phyloP scores from a whole-genome alignment of 1,140 invertebrate species.

The Tribolium madens region DNA sequence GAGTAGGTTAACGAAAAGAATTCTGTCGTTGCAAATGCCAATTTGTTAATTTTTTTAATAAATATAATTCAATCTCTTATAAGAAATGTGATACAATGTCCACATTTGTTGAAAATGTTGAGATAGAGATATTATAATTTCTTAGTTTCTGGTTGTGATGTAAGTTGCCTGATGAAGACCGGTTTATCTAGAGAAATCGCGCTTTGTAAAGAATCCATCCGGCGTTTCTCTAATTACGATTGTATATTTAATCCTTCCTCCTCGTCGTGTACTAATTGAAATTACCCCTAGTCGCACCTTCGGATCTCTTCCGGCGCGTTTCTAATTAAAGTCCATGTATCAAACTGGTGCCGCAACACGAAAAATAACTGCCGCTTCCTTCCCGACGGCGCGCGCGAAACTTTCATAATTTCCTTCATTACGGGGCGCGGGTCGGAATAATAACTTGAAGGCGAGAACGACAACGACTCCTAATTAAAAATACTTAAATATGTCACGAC shows the following conservation, averaged over 20 bases:
- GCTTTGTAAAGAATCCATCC: neutral
- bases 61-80: no score
- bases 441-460: constrained; percentile 37
- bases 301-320: constrained; percentile 52
- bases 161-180: no score
- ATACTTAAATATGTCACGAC: constrained; percentile 53
- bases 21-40: no score
- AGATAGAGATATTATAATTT: no score
- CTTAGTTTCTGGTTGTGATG: neutral
- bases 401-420: constrained; percentile 58
- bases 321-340: constrained; percentile 54
- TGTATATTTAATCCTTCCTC: constrained; percentile 30
- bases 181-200: no score
- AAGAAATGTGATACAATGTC: no score
- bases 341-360: constrained; percentile 40
- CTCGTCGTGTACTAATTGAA: constrained; percentile 37
- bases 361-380: constrained; percentile 54
- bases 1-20: no score
- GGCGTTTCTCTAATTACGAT: constrained; percentile 32
- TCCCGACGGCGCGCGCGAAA: constrained; percentile 46
- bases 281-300: constrained; percentile 23
- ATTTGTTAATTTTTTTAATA: no score
- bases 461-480: constrained; percentile 51
- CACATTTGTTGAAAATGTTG: no score
- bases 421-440: constrained; percentile 40